These are phyloP conservation scores for Andrena haemorrhoa DNA, from an alignment of 2,888 invertebrate species.

Conservation along the genomic window DNA sequence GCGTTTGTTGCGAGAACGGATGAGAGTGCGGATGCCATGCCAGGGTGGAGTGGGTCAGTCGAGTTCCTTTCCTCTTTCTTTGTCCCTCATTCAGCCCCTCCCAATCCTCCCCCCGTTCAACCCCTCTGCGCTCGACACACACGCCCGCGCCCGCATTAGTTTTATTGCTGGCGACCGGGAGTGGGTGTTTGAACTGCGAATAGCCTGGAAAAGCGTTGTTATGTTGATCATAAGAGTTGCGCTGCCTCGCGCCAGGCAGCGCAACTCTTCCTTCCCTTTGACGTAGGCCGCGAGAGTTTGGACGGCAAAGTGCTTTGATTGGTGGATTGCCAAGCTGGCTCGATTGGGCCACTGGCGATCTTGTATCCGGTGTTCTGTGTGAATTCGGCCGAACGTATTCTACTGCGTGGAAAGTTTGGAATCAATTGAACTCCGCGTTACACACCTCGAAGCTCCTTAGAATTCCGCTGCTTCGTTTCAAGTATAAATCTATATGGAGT, in stretches of 20 bases:
- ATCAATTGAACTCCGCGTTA: background rate
- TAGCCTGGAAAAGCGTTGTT: conserved; percentile 50
- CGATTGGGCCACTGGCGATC: conserved; percentile 20
- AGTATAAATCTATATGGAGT: background rate
- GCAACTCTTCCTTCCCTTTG: conserved; percentile 48
- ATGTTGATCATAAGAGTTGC: conserved; percentile 46
- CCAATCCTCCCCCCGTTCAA: background rate
- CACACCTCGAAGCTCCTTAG: background rate
- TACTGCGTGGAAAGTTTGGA: background rate
- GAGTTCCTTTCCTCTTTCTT: conserved; percentile 7
- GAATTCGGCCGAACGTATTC: background rate
- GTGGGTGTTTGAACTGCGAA: conserved; percentile 36
- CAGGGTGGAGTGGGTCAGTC: conserved; percentile 58
- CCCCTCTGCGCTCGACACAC: conserved; percentile 10
- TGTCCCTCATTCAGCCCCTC: background rate
- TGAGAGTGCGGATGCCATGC: conserved; percentile 46
- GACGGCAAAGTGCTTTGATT: conserved; percentile 35
- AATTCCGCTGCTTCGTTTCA: background rate
- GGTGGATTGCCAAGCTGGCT: conserved; percentile 35
- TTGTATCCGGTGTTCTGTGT: background rate
- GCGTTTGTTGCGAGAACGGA: conserved; percentile 64
- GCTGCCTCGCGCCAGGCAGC: conserved; percentile 5
- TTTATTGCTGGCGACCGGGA: conserved; percentile 50
- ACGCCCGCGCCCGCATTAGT: conserved; percentile 54
- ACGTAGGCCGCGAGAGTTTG: conserved; percentile 23